Base-by-base conservation (phyloP, 1,140 invertebrate species). In the Centruroides sculpturatus region DNA sequence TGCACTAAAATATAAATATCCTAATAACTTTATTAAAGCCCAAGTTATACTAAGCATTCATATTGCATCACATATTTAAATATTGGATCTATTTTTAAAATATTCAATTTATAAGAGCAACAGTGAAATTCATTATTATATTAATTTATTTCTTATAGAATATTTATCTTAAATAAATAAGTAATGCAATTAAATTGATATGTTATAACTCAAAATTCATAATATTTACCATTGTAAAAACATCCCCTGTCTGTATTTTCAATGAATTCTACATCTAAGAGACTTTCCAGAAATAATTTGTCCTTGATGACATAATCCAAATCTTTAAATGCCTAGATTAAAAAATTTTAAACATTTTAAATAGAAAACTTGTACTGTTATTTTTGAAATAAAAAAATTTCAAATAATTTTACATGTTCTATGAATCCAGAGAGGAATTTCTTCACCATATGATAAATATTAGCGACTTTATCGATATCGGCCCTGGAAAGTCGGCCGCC, bases 221-320 rank as follows among this genome's bases (percentile, higher is more conserved):
- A n/a, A n/a, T n/a, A 61, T 61, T 77, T 77, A 84, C 89, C 89
- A 66, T 81, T 83, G 69, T 87, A 89, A 71, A 92, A 88, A 50
- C 83, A 78, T 34, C 86, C 86, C 67, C 82, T 82, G 55, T 87
- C 82, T n/a, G 77, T 75, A 6, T 78, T 73, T 69, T 85, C 81
- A 62, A 77, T 75, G 60, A 88, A 83, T 74, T 90, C 86, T 60
- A 87, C 80, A 69, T 89, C 84, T 12, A 89, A 76, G 11, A 91
- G 66, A 62, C 81, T 81, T 73, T 93, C 89, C 52, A 88, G 59
- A 61, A 87, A 77, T 13, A 79, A 74, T 71, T 82, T 85, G 53
- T 90, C 85, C 66, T 83, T 82, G 0, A 92, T 82, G 48, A 84
- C 80, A 70, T 90, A 92, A 71, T 92, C 87, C 66, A 88, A 74